These are phyloP conservation scores for Speoplatyrhinus poulsoni DNA, from an alignment of 2,113 vertebrate genomes.

Conservation along the genomic window DNA sequence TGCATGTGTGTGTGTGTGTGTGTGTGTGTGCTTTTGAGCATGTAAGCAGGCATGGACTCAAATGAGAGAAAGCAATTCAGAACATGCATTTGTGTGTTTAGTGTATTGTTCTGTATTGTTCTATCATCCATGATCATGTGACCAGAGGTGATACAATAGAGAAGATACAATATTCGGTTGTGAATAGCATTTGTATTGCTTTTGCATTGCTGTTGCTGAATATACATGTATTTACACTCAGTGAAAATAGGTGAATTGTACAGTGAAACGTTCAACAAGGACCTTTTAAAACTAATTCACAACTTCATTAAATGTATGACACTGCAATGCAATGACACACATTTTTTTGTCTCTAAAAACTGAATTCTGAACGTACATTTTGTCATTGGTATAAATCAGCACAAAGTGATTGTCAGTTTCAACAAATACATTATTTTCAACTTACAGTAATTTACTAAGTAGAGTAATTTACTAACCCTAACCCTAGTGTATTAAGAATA, in stretches of 20 bases:
- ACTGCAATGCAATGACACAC: too few species aligned
- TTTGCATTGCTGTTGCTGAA: slow-evolving; percentile 33
- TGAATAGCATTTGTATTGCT: slow-evolving; percentile 21
- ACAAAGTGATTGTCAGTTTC: not conserved
- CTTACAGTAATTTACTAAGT: not conserved
- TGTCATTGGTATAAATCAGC: not conserved
- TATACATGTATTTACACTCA: slow-evolving; percentile 59
- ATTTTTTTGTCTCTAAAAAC: too few species aligned
- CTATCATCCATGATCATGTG: too few species aligned
- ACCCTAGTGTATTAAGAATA: too few species aligned
- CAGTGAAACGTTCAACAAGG: slow-evolving; percentile 10
- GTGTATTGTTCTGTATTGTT: too few species aligned
- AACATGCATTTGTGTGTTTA: slow-evolving; percentile 15
- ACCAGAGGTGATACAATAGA: slow-evolving; percentile 20
- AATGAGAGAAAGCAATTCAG: slow-evolving; percentile 36
- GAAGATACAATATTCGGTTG: slow-evolving; percentile 18
- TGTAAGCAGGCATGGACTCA: slow-evolving; percentile 25
- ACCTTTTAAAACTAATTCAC: slow-evolving; percentile 4
- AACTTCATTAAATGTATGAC: too few species aligned
- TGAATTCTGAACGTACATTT: not conserved
- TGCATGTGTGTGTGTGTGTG: not conserved
- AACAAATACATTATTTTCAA: not conserved
- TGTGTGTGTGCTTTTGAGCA: not conserved
- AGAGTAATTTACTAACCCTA: too few species aligned
- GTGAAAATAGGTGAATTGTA: slow-evolving; percentile 38